Evolutionary conservation across 2,113 vertebrate genomes (phyloP).

Genomic region (Sinocyclocheilus rhinocerous): DNA sequence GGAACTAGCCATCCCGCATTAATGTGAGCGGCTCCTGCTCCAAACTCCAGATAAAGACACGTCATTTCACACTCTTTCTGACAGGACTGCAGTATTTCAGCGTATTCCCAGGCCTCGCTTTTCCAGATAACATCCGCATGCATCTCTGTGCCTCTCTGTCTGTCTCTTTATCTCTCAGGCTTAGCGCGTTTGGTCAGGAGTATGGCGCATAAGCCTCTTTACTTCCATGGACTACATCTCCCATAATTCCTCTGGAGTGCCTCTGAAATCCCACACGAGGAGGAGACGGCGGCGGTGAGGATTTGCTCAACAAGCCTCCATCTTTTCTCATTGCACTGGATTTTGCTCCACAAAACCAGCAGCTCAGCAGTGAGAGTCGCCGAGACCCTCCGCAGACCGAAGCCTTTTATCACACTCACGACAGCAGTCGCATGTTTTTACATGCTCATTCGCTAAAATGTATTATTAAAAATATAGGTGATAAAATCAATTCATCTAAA

Average conservation of each 20-base stretch:
- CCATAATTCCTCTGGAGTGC: slow-evolving; percentile 44
- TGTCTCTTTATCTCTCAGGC: slow-evolving; percentile 7
- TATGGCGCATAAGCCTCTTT: slow-evolving; percentile 20
- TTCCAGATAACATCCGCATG: slow-evolving; percentile 1
- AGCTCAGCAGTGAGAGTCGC: neutral
- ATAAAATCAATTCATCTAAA: neutral
- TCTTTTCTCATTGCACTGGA: neutral
- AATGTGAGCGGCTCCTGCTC: neutral
- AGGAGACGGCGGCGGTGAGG: neutral
- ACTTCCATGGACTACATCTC: slow-evolving; percentile 26
- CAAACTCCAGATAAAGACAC: neutral
- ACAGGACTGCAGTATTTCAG: neutral
- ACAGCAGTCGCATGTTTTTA: neutral
- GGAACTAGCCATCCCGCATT: neutral
- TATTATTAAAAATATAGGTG: neutral
- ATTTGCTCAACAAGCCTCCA: slow-evolving; percentile 12
- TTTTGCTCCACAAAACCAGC: neutral
- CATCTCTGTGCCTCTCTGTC: neutral
- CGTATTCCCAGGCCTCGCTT: neutral
- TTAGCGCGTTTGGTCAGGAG: slow-evolving; percentile 1
- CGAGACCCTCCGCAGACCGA: neutral
- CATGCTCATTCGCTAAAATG: neutral
- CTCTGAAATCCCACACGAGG: slow-evolving; percentile 6
- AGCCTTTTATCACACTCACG: too few species aligned
- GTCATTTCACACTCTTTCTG: neutral